These are phyloP conservation scores for Hucho hucho DNA, from an alignment of 2,113 vertebrate species.

Conservation along the genomic window DNA sequence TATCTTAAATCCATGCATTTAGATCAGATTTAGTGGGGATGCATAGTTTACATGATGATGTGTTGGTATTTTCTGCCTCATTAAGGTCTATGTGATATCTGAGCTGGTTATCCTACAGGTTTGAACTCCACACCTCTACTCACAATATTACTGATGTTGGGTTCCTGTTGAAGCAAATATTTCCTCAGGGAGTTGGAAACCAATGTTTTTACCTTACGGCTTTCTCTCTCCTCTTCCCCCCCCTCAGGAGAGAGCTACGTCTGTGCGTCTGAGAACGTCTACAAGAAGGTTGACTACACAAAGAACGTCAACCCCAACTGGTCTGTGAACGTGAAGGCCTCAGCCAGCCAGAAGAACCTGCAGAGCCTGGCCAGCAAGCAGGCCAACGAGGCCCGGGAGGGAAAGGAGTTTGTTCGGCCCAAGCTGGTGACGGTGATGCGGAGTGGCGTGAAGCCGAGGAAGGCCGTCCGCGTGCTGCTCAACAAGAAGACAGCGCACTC, in stretches of 20 bases:
- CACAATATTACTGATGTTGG: background rate
- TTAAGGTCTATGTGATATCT: background rate
- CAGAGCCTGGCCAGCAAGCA: conserved; percentile 87
- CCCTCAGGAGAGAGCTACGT: conserved; percentile 93
- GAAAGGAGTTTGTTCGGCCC: conserved; percentile 94
- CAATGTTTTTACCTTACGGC: conserved; percentile 22
- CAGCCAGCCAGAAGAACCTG: conserved; percentile 90
- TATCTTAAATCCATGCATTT: no score
- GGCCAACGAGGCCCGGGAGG: conserved; percentile 79
- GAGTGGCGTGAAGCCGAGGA: conserved; percentile 94
- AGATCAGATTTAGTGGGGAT: no score
- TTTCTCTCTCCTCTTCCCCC: conserved; percentile 23
- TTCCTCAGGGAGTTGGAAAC: conserved; percentile 1
- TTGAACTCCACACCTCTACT: conserved; percentile 7
- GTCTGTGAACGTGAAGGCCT: conserved; percentile 98
- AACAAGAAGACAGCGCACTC: conserved; percentile 98
- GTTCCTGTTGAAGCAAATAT: conserved; percentile 5
- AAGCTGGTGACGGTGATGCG: conserved; percentile 98
- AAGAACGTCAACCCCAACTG: conserved; percentile 99
- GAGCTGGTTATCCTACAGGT: conserved; percentile 6
- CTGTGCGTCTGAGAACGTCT: conserved; percentile 97
- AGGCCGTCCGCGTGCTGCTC: conserved; percentile 92
- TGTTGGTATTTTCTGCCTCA: background rate
- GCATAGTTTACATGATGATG: background rate
- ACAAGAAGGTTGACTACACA: conserved; percentile 97